These are phyloP conservation scores for Dastarcus helophoroides DNA, from an alignment of 2,888 invertebrate genomes.

Conservation along the genomic window DNA sequence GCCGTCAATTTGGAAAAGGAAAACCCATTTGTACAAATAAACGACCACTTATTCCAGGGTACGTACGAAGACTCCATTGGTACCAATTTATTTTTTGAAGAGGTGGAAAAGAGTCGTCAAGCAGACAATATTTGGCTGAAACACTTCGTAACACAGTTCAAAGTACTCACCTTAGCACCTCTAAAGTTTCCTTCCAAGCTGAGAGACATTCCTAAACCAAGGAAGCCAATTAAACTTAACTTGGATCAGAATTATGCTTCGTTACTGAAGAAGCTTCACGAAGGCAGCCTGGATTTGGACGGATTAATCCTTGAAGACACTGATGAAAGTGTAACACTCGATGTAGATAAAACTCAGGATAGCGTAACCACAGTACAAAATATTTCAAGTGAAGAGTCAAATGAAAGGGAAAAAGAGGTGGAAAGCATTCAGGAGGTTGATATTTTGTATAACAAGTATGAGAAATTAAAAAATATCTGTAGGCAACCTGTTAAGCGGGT, in stretches of 20 bases:
- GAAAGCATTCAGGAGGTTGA: constrained; percentile 5
- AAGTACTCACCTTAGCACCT: constrained; percentile 37
- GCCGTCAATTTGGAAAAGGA: constrained; percentile 27
- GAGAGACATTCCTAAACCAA: constrained; percentile 16
- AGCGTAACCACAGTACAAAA: constrained; percentile 1
- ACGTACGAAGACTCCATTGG: constrained; percentile 54
- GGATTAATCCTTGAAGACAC: constrained; percentile 7
- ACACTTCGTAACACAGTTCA: constrained; percentile 52
- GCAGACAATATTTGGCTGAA: constrained; percentile 36
- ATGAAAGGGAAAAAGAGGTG: constrained; percentile 11
- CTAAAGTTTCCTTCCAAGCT: constrained; percentile 44
- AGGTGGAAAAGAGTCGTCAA: constrained; percentile 38
- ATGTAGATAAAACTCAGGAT: neutral
- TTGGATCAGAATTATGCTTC: constrained; percentile 19
- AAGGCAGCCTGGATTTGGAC: constrained; percentile 25
- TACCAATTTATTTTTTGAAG: constrained; percentile 63
- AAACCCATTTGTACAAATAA: constrained; percentile 30
- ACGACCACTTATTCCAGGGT: constrained; percentile 32
- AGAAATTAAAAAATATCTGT: constrained; percentile 23
- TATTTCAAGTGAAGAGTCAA: constrained; percentile 8
- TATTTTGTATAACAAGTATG: constrained; percentile 17
- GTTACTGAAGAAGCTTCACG: constrained; percentile 26
- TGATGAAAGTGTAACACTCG: neutral
- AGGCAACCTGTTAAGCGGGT: constrained; percentile 21
- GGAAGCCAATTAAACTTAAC: constrained; percentile 22